These are phyloP conservation scores for Conus betulinus DNA, from an alignment of 1,140 invertebrate genomes.

Conservation along the genomic window DNA sequence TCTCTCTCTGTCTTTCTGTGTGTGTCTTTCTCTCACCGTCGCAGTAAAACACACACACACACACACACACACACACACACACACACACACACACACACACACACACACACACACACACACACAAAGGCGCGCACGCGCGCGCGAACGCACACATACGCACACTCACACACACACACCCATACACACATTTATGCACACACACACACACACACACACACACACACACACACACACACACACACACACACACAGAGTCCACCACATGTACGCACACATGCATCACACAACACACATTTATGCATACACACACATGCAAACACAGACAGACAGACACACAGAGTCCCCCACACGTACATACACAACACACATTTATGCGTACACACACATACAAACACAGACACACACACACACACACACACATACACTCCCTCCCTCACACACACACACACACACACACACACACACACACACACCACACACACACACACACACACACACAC, in stretches of 20 bases:
- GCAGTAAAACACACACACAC: neutral
- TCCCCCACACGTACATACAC: no score
- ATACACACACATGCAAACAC: neutral
- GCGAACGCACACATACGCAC: neutral
- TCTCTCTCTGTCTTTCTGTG: no score
- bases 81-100: neutral
- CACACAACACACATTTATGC: neutral
- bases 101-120: neutral
- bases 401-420: neutral
- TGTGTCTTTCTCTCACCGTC: no score
- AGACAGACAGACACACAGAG: no score
- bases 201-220: neutral
- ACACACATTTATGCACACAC: neutral
- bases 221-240: constrained; percentile 15
- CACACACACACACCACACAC: neutral
- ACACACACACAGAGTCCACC: neutral
- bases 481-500: no score
- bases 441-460: constrained; percentile 2
- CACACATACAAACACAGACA: neutral
- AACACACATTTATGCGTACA: neutral
- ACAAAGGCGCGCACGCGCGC: neutral
- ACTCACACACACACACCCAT: neutral
- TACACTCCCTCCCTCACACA: neutral
- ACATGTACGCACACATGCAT: neutral
- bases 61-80: neutral